phyloP scores from a whole-genome alignment of 1,140 invertebrate genomes.

The Oreohelix idahoensis region DNA sequence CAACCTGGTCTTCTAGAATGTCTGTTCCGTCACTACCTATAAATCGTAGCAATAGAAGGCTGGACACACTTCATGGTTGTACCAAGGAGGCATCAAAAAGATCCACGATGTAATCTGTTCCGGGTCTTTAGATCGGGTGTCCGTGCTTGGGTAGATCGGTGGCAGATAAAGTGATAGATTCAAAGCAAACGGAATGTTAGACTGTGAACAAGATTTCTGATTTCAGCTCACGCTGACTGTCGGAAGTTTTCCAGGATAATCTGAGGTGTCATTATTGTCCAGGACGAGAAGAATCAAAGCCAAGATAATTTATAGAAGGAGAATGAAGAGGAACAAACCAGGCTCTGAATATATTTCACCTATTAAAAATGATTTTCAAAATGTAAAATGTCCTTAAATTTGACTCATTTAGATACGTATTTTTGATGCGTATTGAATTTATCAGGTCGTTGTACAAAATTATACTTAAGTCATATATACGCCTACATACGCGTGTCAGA shows the following conservation, averaged over 20 bases:
- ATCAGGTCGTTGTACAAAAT: no score
- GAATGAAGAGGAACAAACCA: no score
- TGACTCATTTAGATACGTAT: no score
- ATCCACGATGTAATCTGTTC: slow-evolving; percentile 9
- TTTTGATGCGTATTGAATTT: no score
- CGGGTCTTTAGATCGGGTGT: background rate
- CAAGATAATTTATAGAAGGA: no score
- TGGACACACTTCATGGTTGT: background rate
- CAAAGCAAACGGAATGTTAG: background rate
- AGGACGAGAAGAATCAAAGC: no score
- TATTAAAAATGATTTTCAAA: no score
- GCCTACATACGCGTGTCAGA: no score
- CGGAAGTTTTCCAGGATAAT: background rate
- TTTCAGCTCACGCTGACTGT: background rate
- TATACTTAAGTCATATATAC: no score
- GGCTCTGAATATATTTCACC: no score
- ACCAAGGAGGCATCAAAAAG: slow-evolving; percentile 7
- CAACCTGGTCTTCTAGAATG: background rate
- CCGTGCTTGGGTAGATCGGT: background rate
- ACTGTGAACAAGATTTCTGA: background rate
- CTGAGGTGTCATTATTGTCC: background rate
- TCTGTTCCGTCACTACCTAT: slow-evolving; percentile 1
- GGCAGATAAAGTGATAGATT: background rate
- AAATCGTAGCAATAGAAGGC: background rate
- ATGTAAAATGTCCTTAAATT: no score